Evolutionary conservation across 2,797 vertebrate species (phyloP).

Genomic region (Anguilla anguilla): DNA sequence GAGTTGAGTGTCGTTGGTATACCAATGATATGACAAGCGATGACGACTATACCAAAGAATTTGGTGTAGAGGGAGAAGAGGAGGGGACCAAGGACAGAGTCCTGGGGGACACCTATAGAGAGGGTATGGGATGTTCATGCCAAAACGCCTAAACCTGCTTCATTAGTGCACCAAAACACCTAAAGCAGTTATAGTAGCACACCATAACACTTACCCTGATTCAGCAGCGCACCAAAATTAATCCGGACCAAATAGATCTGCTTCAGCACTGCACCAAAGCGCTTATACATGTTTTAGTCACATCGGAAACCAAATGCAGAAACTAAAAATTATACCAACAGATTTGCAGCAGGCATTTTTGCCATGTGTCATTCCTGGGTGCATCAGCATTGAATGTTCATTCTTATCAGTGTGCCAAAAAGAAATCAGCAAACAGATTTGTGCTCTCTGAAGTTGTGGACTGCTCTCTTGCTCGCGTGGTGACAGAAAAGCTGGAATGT

Average conservation of each 20-base stretch:
- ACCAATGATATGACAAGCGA: too few relatives aligned
- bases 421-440: neutral
- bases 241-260: neutral
- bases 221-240: neutral
- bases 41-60: too few relatives aligned
- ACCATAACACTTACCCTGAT: neutral
- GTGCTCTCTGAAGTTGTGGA: neutral
- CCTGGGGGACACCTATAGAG: too few relatives aligned
- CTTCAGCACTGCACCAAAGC: neutral
- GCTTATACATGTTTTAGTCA: neutral
- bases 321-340: neutral
- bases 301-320: neutral
- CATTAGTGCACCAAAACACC: neutral
- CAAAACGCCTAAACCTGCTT: neutral
- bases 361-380: neutral
- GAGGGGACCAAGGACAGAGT: too few relatives aligned
- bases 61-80: too few relatives aligned
- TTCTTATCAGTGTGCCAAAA: neutral
- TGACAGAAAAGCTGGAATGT: neutral
- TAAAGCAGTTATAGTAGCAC: neutral
- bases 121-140: too few relatives aligned
- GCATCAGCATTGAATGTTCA: neutral
- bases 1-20: too few relatives aligned
- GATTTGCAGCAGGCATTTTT: neutral
- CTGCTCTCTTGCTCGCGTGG: neutral